Conservation (phyloP, 1,140 invertebrate genomes). For the Caenorhabditis inopinata region DNA sequence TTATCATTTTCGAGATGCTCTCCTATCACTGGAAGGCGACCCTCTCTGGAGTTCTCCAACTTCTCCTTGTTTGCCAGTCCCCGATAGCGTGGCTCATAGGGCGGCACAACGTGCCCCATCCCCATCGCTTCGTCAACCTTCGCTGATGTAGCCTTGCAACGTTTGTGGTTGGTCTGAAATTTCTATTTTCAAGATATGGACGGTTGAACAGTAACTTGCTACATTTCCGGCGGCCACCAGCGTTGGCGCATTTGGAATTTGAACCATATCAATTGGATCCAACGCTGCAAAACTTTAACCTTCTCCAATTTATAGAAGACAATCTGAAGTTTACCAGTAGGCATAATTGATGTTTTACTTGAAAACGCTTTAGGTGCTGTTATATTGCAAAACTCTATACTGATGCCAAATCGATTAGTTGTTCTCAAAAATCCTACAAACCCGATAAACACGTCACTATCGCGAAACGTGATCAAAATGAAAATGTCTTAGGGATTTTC, state of each 20-base stretch:
- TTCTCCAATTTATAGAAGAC: too few species aligned
- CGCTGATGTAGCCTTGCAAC: not conserved
- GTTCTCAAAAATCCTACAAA: not conserved
- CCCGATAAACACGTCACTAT: not conserved
- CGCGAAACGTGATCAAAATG: not conserved
- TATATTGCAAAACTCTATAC: not conserved
- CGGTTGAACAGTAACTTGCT: not conserved
- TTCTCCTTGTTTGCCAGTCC: slow-evolving; percentile 1
- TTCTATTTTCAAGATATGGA: too few species aligned
- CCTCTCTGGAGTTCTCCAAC: not conserved
- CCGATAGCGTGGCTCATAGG: not conserved
- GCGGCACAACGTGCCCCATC: not conserved
- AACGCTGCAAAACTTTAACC: not conserved
- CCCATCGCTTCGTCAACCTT: not conserved
- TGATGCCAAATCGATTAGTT: not conserved
- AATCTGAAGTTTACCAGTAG: not conserved
- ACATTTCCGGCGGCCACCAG: not conserved
- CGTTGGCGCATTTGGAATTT: slow-evolving; percentile 10
- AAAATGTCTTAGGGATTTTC: too few species aligned
- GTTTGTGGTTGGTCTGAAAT: slow-evolving; percentile 1
- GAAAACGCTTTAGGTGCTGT: too few species aligned
- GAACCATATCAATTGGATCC: slow-evolving; percentile 17
- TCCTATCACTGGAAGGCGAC: not conserved
- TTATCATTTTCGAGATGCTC: slow-evolving; percentile 12
- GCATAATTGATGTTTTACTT: not conserved